Percentiles rank a stretch among this genome's conserved stretches.
phyloP scores from a whole-genome alignment of 1,140 invertebrate species.

The Ptiloglossa arizonensis region DNA sequence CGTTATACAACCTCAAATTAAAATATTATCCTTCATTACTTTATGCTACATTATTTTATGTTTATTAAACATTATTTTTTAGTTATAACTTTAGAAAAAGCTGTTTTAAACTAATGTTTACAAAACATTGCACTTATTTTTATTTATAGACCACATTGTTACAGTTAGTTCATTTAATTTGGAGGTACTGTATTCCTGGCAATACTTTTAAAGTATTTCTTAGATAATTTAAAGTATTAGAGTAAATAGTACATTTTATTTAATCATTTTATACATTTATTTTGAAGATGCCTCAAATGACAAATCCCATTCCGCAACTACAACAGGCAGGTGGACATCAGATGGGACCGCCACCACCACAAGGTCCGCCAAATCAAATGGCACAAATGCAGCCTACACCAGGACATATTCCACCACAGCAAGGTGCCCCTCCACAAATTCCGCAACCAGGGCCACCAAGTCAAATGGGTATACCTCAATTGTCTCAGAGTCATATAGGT shows the following conservation, averaged over 20 bases:
- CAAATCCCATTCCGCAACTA: conserved; percentile 64
- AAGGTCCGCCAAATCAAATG: conserved; percentile 55
- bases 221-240: not conserved
- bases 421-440: conserved; percentile 35
- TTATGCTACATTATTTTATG: no score
- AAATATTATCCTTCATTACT: no score
- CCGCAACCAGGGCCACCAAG: conserved; percentile 44
- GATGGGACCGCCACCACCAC: conserved; percentile 52
- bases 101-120: no score
- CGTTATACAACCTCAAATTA: no score
- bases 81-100: no score
- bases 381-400: conserved; percentile 44
- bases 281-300: conserved; percentile 62
- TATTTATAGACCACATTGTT: no score
- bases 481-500: conserved; percentile 47
- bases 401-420: conserved; percentile 56
- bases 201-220: not conserved
- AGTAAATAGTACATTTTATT: not conserved
- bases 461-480: conserved; percentile 58
- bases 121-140: no score
- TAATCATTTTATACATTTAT: conserved; percentile 14
- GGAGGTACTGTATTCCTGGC: no score
- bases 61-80: no score
- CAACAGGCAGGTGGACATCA: conserved; percentile 61
- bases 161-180: no score